Evolutionary conservation across 1,140 invertebrate species (phyloP).

Genomic region (Drosophila tropicalis): DNA sequence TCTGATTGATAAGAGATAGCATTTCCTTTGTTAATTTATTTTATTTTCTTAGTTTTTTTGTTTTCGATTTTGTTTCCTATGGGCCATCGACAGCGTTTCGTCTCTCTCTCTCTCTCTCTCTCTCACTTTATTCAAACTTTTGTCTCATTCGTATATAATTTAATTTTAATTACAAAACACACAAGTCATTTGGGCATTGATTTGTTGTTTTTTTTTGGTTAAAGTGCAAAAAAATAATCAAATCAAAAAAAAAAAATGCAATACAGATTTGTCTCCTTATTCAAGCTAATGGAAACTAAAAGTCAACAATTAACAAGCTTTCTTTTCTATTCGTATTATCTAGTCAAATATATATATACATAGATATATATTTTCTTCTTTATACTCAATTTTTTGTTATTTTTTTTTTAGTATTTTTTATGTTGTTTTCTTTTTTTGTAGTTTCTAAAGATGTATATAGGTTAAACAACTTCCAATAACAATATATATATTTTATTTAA

Average conservation of each 20-base stretch:
- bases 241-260: not conserved
- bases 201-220: not conserved
- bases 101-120: too few relatives aligned
- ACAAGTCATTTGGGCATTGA: conserved; percentile 3
- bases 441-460: conserved; percentile 8
- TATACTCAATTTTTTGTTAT: not conserved
- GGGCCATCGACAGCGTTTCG: conserved; percentile 16
- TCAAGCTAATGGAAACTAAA: not conserved
- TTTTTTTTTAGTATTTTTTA: not conserved
- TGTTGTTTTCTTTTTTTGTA: not conserved
- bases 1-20: conserved; percentile 21
- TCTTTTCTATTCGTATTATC: not conserved
- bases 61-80: conserved; percentile 17
- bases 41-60: not conserved
- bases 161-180: not conserved
- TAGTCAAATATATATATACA: not conserved
- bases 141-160: not conserved
- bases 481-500: conserved; percentile 7
- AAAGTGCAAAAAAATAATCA: too few relatives aligned
- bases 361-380: not conserved
- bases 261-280: not conserved
- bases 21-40: not conserved
- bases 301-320: conserved; percentile 9
- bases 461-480: conserved; percentile 17
- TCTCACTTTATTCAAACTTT: not conserved